phyloP scores from a whole-genome alignment of 2,888 invertebrate genomes.

The Acanthococcus lagerstroemiae region DNA sequence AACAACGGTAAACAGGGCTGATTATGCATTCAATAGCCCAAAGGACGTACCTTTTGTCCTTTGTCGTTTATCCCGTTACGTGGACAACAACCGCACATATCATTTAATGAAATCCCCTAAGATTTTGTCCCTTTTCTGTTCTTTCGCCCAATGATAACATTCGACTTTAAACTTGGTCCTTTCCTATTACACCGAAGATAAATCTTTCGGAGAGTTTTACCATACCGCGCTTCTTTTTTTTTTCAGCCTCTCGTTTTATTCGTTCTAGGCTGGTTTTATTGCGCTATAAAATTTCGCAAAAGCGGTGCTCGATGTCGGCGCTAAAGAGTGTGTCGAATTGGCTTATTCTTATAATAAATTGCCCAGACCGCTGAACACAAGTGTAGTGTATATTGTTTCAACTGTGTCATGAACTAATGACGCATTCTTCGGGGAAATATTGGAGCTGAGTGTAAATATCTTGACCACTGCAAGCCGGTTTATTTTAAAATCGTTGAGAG shows the following conservation, averaged over 20 bases:
- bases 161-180: constrained; percentile 29
- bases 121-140: constrained; percentile 16
- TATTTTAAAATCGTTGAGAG: too few relatives aligned
- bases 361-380: too few relatives aligned
- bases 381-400: too few relatives aligned
- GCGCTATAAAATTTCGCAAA: constrained; percentile 18
- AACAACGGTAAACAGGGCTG: constrained; percentile 24
- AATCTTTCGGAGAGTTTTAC: constrained; percentile 21
- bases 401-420: too few relatives aligned
- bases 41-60: constrained; percentile 29
- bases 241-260: neutral
- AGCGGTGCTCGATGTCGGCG: neutral
- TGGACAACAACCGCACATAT: constrained; percentile 17
- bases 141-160: constrained; percentile 21
- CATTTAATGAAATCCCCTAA: constrained; percentile 27
- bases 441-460: too few relatives aligned
- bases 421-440: too few relatives aligned
- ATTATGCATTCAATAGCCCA: constrained; percentile 24
- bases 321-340: too few relatives aligned
- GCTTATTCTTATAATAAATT: too few relatives aligned
- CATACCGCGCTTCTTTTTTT: neutral
- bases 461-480: too few relatives aligned
- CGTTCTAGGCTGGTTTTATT: constrained; percentile 8
- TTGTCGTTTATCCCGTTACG: constrained; percentile 15
- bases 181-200: constrained; percentile 20